A percentile compares a stretch with the other conserved stretches of the same genome.
Evolutionary conservation across 2,888 invertebrate genomes (phyloP).

Genomic region (Baronia brevicornis): DNA sequence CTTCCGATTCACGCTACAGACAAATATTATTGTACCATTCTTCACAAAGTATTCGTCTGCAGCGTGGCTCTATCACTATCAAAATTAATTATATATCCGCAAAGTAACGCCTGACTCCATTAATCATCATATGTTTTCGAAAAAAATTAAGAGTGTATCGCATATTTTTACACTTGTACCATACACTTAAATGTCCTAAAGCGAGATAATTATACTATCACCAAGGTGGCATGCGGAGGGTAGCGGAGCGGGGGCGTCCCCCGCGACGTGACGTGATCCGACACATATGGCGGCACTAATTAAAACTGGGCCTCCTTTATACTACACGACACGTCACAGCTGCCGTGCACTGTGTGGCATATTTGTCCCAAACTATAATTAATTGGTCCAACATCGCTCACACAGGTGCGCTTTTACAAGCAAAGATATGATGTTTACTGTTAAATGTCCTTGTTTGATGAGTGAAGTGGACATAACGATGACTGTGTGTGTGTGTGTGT

Average conservation of each 20-base stretch:
- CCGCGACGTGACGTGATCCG: constrained; percentile 58
- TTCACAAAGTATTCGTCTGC: too few relatives aligned
- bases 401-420: too few relatives aligned
- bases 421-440: too few relatives aligned
- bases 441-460: too few relatives aligned
- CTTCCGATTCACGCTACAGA: too few relatives aligned
- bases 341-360: constrained; percentile 7
- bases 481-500: too few relatives aligned
- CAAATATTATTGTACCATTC: too few relatives aligned
- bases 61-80: too few relatives aligned
- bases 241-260: constrained; percentile 29
- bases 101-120: background rate
- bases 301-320: constrained; percentile 37
- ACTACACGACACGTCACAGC: constrained; percentile 17
- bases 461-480: too few relatives aligned
- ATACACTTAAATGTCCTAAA: constrained; percentile 33
- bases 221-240: constrained; percentile 42
- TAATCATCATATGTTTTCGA: background rate
- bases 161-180: constrained; percentile 20
- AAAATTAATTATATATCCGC: too few relatives aligned
- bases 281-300: constrained; percentile 68
- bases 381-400: background rate
- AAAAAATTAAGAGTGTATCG: background rate
- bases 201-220: constrained; percentile 65
- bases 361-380: constrained; percentile 1